Evolutionary conservation across 2,113 vertebrate species (phyloP).

Genomic region (Melanostigma gelatinosum): DNA sequence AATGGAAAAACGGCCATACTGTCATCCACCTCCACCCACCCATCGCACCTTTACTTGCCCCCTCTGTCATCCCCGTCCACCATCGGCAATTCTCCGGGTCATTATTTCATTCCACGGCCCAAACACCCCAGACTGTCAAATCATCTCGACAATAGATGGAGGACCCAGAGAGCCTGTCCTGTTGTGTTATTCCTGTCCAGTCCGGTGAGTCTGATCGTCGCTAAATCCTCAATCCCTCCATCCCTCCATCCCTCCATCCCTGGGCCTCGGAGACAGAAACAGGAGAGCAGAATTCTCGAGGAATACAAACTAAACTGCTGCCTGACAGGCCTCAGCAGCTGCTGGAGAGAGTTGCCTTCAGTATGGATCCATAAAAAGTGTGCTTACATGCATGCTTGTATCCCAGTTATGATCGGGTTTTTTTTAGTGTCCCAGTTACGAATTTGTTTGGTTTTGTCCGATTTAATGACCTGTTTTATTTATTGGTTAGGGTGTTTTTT

Average conservation of each 20-base stretch:
- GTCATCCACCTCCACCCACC: slow-evolving; percentile 30
- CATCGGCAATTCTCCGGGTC: slow-evolving; percentile 39
- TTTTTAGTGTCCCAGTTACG: neutral
- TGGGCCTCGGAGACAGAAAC: slow-evolving; percentile 30
- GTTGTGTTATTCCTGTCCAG: slow-evolving; percentile 55
- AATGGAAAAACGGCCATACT: slow-evolving; percentile 39
- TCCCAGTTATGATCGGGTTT: neutral
- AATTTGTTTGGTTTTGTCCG: neutral
- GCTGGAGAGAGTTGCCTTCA: neutral
- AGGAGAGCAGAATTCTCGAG: slow-evolving; percentile 37
- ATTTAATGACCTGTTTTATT: neutral
- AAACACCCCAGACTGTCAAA: slow-evolving; percentile 53
- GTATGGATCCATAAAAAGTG: neutral
- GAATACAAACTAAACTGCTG: slow-evolving; percentile 47
- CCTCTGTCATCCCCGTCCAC: slow-evolving; percentile 31
- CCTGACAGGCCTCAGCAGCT: slow-evolving; percentile 9
- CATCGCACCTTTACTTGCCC: slow-evolving; percentile 37
- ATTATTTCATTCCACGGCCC: slow-evolving; percentile 58
- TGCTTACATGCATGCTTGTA: neutral
- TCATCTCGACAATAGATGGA: slow-evolving; percentile 57
- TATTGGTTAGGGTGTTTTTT: neutral
- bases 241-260: slow-evolving; percentile 46
- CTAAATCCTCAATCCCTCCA: slow-evolving; percentile 54
- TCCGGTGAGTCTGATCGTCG: slow-evolving; percentile 53
- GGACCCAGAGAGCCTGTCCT: slow-evolving; percentile 41